Percentiles rank a stretch among this genome's conserved stretches.
phyloP scores from a whole-genome alignment of 2,888 invertebrate species.

The Acanthosoma haemorrhoidale region DNA sequence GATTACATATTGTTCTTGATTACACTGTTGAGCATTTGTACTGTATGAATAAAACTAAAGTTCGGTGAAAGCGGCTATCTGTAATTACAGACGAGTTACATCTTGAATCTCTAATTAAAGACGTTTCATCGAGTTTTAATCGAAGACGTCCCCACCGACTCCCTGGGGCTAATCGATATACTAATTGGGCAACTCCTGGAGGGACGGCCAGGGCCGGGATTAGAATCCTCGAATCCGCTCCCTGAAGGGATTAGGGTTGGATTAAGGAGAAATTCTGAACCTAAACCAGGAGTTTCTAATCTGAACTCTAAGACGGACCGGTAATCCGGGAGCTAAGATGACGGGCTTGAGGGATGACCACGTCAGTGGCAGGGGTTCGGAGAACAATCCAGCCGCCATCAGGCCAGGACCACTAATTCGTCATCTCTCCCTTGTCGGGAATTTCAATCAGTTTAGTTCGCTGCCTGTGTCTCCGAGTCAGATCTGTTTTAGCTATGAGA shows the following conservation, averaged over 20 bases:
- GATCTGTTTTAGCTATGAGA: neutral
- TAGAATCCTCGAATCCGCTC: constrained; percentile 5
- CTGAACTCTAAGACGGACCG: constrained; percentile 11
- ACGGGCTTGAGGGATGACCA: constrained; percentile 19
- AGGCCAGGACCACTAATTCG: neutral
- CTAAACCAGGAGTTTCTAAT: constrained; percentile 15
- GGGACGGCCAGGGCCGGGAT: constrained; percentile 8
- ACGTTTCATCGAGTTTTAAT: constrained; percentile 14
- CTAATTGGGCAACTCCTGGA: constrained; percentile 14
- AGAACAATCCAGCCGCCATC: neutral
- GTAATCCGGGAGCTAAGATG: constrained; percentile 3
- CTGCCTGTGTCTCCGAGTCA: neutral
- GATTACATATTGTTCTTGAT: neutral
- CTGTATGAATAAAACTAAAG: neutral
- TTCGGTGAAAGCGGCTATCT: neutral
- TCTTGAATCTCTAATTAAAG: constrained; percentile 10
- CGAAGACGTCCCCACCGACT: neutral
- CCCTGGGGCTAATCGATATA: neutral
- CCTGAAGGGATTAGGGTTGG: constrained; percentile 11
- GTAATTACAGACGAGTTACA: neutral
- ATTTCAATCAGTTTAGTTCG: constrained; percentile 6
- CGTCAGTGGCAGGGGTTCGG: constrained; percentile 7
- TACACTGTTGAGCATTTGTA: neutral
- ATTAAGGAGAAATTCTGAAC: constrained; percentile 14
- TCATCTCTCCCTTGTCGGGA: neutral